Evolutionary conservation across 2,113 vertebrate genomes (phyloP).

Genomic region (Crotalus tigris): DNA sequence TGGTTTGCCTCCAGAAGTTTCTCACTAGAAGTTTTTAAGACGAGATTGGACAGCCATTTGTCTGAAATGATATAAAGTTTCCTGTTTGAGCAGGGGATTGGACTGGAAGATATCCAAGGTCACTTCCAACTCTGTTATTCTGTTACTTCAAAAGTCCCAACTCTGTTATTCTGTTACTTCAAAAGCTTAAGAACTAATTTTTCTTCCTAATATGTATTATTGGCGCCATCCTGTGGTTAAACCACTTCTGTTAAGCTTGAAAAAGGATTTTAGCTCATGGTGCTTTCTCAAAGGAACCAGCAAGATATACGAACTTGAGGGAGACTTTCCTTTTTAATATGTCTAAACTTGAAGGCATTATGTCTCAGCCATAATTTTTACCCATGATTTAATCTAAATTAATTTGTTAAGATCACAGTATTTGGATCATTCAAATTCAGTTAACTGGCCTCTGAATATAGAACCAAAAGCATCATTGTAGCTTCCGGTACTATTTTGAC

Average conservation of each 20-base stretch:
- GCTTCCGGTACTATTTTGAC: neutral
- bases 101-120: neutral
- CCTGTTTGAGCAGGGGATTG: neutral
- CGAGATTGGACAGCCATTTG: neutral
- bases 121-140: neutral
- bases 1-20: neutral
- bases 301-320: neutral
- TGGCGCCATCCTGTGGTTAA: conserved; percentile 61
- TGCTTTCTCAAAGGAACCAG: neutral
- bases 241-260: neutral
- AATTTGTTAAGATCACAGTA: neutral
- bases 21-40: neutral
- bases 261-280: neutral
- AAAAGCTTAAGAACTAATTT: neutral
- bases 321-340: neutral
- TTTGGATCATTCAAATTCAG: neutral
- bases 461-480: neutral
- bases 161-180: neutral
- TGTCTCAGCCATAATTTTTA: neutral
- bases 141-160: too few relatives aligned
- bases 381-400: neutral
- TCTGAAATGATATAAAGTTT: neutral
- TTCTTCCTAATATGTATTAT: conserved; percentile 45
- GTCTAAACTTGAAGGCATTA: neutral
- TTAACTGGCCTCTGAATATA: neutral